Percentiles rank a stretch among this genome's conserved stretches.
Conservation (phyloP, 2,888 invertebrate species). For the Adelognathus sp. region DNA sequence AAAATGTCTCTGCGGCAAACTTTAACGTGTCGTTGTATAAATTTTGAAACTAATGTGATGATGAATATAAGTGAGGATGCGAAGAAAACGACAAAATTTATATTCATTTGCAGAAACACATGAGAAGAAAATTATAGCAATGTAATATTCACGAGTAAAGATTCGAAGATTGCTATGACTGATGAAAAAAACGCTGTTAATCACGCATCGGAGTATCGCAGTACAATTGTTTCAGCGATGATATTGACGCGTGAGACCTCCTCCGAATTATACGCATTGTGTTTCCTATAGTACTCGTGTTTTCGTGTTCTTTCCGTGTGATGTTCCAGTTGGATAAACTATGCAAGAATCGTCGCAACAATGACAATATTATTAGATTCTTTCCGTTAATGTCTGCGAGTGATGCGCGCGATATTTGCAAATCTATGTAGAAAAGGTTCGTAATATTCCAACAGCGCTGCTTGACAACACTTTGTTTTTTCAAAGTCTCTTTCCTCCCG, state of each 20-base stretch:
- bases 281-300: conserved; percentile 25
- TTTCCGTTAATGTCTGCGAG: conserved; percentile 11
- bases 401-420: conserved; percentile 53
- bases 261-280: conserved; percentile 49
- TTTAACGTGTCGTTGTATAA: neutral
- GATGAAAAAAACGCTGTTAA: neutral
- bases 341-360: conserved; percentile 21
- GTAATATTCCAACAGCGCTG: conserved; percentile 35
- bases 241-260: conserved; percentile 46
- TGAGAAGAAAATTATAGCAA: neutral
- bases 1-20: conserved; percentile 18
- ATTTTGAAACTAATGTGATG: neutral
- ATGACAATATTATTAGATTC: conserved; percentile 7
- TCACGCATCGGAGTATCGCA: neutral
- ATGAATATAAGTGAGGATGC: neutral
- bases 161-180: neutral
- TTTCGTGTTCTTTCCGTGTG: conserved; percentile 11
- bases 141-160: neutral
- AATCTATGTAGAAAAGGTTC: conserved; percentile 70
- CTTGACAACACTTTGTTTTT: neutral
- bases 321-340: conserved; percentile 20
- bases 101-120: neutral
- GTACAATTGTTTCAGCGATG: conserved; percentile 35
- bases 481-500: neutral
- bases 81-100: neutral